Conservation (phyloP, 2,113 vertebrate genomes). For the Collichthys lucidus region DNA sequence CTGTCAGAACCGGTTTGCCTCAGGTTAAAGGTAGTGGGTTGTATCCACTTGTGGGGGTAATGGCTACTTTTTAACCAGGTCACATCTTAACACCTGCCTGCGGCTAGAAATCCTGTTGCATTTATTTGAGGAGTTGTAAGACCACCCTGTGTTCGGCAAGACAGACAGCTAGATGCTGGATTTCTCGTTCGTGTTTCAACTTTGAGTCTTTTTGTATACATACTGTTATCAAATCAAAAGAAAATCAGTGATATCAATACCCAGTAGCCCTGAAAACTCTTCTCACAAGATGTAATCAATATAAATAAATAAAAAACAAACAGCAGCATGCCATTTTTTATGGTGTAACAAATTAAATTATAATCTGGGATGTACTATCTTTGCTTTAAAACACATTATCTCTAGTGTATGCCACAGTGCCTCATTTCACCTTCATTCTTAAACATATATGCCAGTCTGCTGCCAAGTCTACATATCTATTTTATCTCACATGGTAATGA, state of each 20-base stretch:
- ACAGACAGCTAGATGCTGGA: not conserved
- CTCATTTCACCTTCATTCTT: constrained; percentile 46
- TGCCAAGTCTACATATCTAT: constrained; percentile 49
- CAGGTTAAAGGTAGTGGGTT: not conserved
- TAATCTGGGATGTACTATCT: not conserved
- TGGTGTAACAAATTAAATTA: constrained; percentile 11
- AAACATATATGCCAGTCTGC: constrained; percentile 55
- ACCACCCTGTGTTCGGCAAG: constrained; percentile 8
- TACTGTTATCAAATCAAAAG: not conserved
- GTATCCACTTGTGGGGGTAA: constrained; percentile 45
- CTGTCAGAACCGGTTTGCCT: constrained; percentile 43
- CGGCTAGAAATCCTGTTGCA: constrained; percentile 41
- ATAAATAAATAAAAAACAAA: not conserved
- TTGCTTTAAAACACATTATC: constrained; percentile 34
- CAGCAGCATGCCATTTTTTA: not conserved
- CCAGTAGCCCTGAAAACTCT: not conserved
- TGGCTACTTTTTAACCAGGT: constrained; percentile 41
- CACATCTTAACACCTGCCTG: constrained; percentile 39
- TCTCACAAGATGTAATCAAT: not conserved
- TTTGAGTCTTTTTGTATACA: not conserved
- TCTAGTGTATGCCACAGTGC: not conserved
- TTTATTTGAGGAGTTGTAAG: constrained; percentile 32
- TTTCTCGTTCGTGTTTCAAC: not conserved
- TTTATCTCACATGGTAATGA: constrained; percentile 44
- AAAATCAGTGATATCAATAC: not conserved